Evolutionary conservation across 2,113 vertebrate species (phyloP), one percentile per base, ranked within the genome.

Genomic region (Oceanodroma tethys): DNA sequence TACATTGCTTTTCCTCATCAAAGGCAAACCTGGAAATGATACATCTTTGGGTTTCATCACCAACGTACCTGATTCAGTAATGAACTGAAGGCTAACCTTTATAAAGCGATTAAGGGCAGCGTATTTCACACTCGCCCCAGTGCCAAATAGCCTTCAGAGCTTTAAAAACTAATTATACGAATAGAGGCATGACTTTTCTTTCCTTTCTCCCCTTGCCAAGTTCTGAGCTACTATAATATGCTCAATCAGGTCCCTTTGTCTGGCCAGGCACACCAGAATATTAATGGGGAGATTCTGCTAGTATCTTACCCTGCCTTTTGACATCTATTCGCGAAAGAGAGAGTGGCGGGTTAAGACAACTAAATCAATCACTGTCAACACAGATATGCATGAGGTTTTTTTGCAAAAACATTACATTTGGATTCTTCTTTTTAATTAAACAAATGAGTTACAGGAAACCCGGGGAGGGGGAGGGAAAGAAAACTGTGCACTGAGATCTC

Each of bases 161-260:
- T 98, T 97, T 90, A 90, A 96, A 97, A 97, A 68, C 89, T 97
- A 98, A 97, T 97, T 97, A 97, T 63, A 97, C 29, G 59, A 89
- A 75, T 18, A 93, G 45, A 95, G 88, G 86, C 93, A 79, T 75
- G 95, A 91, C 90, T 98, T 88, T 78, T 81, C 73, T 86, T 86
- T 84, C 75, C 80, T 88, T 50, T 73, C 86, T 92, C 93, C 79
- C 94, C 75, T 83, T 43, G 34, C 88, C 96, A 87, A 81, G 94
- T 86, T 89, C 86, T 48, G 34, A 67, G 93, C 83, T 78, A 23
- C 91, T 91, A 48, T 87, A 93, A 95, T 74, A 86, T 86, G 84
- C 93, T 93, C 80, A 91, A 94, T 95, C 93, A 91, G 93, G 83
- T 74, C 67, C 93, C 85, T 91, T 90, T 96, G 89, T 96, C 93